Evolutionary conservation across 30 jellyfish, hydroid and myxozoan species (phyloP).

Genomic region (Cassiopea xamachana): DNA sequence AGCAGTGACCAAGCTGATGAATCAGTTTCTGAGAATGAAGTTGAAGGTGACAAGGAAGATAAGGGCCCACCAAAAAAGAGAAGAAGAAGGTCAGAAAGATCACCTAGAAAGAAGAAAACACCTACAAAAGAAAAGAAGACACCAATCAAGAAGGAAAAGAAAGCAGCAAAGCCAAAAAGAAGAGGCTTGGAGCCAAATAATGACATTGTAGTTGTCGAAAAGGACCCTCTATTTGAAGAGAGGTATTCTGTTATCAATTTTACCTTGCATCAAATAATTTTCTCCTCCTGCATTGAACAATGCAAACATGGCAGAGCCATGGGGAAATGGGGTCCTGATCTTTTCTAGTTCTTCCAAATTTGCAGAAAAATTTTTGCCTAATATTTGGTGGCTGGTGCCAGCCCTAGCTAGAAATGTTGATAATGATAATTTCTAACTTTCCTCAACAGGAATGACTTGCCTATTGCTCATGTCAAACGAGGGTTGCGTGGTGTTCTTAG

Average conservation of each 20-base stretch:
- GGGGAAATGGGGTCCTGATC: too few relatives aligned
- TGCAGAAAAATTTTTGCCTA: too few relatives aligned
- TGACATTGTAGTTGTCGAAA: not conserved
- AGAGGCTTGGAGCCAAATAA: not conserved
- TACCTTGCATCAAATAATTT: not conserved
- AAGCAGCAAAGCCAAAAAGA: not conserved
- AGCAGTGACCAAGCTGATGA: not conserved
- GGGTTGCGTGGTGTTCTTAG: constrained; percentile 52
- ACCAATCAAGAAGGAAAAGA: not conserved
- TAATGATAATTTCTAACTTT: not conserved
- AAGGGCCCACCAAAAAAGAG: not conserved
- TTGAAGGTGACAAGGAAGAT: not conserved
- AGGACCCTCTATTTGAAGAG: not conserved
- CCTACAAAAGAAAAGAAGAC: not conserved
- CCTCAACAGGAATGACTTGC: constrained; percentile 38
- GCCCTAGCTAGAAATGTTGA: not conserved
- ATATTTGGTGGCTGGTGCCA: too few relatives aligned
- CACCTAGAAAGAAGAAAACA: not conserved
- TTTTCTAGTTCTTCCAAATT: too few relatives aligned
- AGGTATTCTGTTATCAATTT: not conserved
- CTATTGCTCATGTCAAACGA: constrained; percentile 55
- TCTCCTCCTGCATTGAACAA: not conserved
- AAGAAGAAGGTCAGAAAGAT: not conserved
- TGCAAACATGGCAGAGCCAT: too few relatives aligned
- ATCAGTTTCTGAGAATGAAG: not conserved